Evolutionary conservation across 2,797 vertebrate genomes (phyloP), one percentile per base, ranked within the genome.

Genomic region (Macropodus opercularis): DNA sequence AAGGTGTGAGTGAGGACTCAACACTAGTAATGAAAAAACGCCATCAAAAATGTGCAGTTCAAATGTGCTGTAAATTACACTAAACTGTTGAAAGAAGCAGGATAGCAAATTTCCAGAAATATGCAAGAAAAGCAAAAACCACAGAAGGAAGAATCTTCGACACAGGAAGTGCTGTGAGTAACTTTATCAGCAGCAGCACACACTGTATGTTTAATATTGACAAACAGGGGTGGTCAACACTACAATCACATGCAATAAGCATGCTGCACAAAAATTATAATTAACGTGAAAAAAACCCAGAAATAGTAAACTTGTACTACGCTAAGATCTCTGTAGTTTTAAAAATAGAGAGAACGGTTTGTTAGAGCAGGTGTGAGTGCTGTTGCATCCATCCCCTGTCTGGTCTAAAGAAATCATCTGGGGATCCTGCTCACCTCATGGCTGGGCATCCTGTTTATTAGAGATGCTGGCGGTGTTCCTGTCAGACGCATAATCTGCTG

Each of bases 401-500:
- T 22, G 49, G 17, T 48, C 46, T 54, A 51, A 48, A 56, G 18
- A 66, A 69, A 65, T 58, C 26, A 26, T 18, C 39, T n/a, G 54
- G 56, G 41, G 57, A 51, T 68, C 63, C 68, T 64, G 71, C 96
- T 99, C 97, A 99, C 98, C 98, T 99, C 98, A 17, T 95, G 95
- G 91, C 98, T 98, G 91, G 95, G 97, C 97, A 99, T 99, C 95
- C 97, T 97, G 95, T 94, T 98, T 95, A 98, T 97, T 92, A 99
- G 95, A 89, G 96, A 94, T 60, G 94, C 93, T 88, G 98, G 96
- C 89, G 97, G 98, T 41, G 96, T 99, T 93, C 98, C 97, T 88
- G 97, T 99, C 93, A 99, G 95, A 87, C 97, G 96, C 96, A 99
- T 98, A 93, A 99, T 99, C 95, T 99, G 96, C 92, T 98, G 98